Conservation (phyloP, 2,113 vertebrate genomes). For the Phodopus roborovskii region DNA sequence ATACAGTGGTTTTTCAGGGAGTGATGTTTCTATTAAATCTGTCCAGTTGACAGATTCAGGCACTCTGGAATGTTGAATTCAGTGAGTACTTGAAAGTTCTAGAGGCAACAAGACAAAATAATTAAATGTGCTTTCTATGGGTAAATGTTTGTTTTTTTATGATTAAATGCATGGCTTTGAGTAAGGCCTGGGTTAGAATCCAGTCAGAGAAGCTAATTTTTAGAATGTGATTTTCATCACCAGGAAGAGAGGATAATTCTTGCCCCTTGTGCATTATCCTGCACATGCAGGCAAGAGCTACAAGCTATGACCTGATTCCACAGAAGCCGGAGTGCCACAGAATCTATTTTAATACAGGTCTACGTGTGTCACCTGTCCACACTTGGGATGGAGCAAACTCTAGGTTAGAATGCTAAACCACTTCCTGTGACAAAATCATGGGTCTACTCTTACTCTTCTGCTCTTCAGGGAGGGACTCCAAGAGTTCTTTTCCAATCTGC, state of each 20-base stretch:
- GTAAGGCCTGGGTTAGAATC: background rate
- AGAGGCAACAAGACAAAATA: background rate
- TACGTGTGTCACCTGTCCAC: background rate
- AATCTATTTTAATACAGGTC: background rate
- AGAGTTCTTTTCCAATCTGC: background rate
- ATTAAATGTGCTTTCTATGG: background rate
- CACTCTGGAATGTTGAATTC: background rate
- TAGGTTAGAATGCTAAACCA: background rate
- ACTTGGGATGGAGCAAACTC: background rate
- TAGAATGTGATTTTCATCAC: background rate
- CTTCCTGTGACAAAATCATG: background rate
- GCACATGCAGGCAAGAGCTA: no score
- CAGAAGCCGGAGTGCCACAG: background rate
- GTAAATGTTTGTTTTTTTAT: background rate
- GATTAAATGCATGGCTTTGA: background rate
- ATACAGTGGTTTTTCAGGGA: background rate
- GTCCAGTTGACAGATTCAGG: background rate
- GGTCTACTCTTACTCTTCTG: background rate
- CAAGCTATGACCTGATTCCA: background rate
- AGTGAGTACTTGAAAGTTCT: background rate
- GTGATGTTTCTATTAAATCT: background rate
- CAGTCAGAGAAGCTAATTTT: background rate
- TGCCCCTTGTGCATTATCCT: no score
- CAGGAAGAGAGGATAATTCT: background rate
- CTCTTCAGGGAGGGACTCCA: background rate